These are phyloP conservation scores for Talpa occidentalis DNA, from an alignment of 2,113 vertebrate species.

Conservation along the genomic window DNA sequence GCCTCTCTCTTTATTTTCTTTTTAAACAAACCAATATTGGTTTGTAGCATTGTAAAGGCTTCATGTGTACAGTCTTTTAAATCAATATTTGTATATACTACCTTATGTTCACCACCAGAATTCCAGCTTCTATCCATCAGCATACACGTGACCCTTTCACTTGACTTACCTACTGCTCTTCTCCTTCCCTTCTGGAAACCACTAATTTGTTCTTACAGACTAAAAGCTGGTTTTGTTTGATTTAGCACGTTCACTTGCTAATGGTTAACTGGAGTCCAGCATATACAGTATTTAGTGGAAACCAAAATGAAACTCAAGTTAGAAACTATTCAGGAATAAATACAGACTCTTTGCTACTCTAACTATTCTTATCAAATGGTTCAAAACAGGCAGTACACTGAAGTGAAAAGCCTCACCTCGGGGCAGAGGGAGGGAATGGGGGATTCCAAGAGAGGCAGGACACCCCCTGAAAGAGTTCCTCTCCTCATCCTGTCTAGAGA, in stretches of 20 bases:
- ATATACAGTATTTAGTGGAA: neutral
- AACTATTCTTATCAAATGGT: neutral
- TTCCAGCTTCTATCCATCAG: too few relatives aligned
- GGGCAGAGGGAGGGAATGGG: neutral
- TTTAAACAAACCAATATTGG: neutral
- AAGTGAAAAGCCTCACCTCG: neutral
- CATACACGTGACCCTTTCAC: too few relatives aligned
- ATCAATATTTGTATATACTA: too few relatives aligned
- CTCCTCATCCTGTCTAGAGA: neutral
- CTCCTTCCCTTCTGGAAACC: neutral
- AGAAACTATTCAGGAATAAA: constrained; percentile 12
- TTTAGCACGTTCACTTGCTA: too few relatives aligned
- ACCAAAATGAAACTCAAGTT: constrained; percentile 27
- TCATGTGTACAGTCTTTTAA: too few relatives aligned
- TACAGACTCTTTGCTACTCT: neutral
- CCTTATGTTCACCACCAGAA: too few relatives aligned
- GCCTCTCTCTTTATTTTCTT: neutral
- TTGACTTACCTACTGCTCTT: too few relatives aligned
- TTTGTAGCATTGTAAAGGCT: too few relatives aligned
- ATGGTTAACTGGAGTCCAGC: too few relatives aligned
- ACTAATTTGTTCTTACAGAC: too few relatives aligned
- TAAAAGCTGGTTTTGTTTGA: too few relatives aligned
- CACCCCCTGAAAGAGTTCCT: neutral
- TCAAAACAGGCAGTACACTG: neutral
- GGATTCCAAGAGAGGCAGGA: neutral